Percentiles rank a stretch among this genome's conserved stretches.
phyloP scores from a whole-genome alignment of 64 coral and sea anemone genomes.

The Dendronephthya gigantea region DNA sequence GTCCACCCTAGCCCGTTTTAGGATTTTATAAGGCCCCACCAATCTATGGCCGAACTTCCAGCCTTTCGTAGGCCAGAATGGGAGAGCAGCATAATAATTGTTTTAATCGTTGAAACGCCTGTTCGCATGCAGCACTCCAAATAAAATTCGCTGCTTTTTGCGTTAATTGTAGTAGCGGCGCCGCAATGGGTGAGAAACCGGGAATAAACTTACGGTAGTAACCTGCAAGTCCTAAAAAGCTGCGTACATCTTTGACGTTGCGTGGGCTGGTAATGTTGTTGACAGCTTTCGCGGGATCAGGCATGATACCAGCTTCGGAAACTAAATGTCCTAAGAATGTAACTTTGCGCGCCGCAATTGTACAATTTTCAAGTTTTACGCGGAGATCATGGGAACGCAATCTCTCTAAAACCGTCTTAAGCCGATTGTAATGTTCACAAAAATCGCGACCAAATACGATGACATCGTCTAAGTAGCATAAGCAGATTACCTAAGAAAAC shows the following conservation, averaged over 20 bases:
- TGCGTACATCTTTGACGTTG: slow-evolving; percentile 20
- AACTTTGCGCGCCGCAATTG: neutral
- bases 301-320: slow-evolving; percentile 6
- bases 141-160: neutral
- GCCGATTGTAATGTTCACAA: neutral
- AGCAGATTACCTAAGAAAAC: neutral
- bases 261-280: neutral
- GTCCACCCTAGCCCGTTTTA: neutral
- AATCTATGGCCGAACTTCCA: neutral
- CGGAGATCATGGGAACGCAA: neutral
- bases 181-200: neutral
- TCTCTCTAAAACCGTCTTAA: slow-evolving; percentile 17
- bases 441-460: neutral
- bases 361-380: slow-evolving; percentile 3
- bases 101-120: slow-evolving; percentile 3
- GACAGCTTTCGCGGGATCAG: slow-evolving; percentile 13
- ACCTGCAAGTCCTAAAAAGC: slow-evolving; percentile 16
- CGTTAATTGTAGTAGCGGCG: neutral
- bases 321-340: slow-evolving; percentile 18
- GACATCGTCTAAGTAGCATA: slow-evolving; percentile 19
- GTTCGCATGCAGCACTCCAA: neutral
- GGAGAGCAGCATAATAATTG: neutral
- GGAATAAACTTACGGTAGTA: slow-evolving; percentile 22
- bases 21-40: neutral
- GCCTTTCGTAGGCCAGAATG: neutral